Evolutionary conservation across 2,888 invertebrate genomes (phyloP), one percentile per base, ranked within the genome.

Genomic region (Biston stratarius): DNA sequence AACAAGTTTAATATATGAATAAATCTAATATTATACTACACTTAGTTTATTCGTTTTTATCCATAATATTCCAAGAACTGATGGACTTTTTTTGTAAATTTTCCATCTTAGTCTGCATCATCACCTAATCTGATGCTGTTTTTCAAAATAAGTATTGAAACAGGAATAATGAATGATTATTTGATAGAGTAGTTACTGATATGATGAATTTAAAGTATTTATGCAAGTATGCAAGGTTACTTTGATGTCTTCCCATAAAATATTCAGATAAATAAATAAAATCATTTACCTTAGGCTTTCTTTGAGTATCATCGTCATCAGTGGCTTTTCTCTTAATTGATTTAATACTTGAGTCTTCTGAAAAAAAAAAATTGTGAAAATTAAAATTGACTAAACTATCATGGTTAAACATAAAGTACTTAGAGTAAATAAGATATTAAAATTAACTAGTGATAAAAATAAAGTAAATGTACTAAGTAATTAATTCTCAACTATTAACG

Each of bases 321-420:
- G 86, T 83, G 59, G 83, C 74, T 74, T 92, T 92, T 40, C 92
- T 82, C 74, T 92, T 92, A 70, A 85, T 90, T 63, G 71, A 75
- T 64, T 75, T 82, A 55, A 79, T 81, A 61, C 77, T 79, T 42
- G 66, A 68, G 49, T 53, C 42, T 63, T 68, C 63, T 59, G 69
- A 45, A 61, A 66, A 47, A 63, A n/a, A 12, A 48, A 48, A 33
- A 33, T 34, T 24, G 42, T 6, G 15, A 42, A 61, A 15, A 33
- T 48, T 42, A n/a, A 12, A n/a, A n/a, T n/a, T n/a, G n/a, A n/a
- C n/a, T n/a, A n/a, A n/a, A n/a, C n/a, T n/a, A n/a, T n/a, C n/a
- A n/a, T n/a, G n/a, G n/a, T n/a, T 38, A 38, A 33, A 42, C 24
- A 48, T 10, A 9, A 24, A 11, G 33, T 14, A 33, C 12, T 24